Base-by-base conservation (phyloP, 1,140 invertebrate species). In the Nasonia giraulti region DNA sequence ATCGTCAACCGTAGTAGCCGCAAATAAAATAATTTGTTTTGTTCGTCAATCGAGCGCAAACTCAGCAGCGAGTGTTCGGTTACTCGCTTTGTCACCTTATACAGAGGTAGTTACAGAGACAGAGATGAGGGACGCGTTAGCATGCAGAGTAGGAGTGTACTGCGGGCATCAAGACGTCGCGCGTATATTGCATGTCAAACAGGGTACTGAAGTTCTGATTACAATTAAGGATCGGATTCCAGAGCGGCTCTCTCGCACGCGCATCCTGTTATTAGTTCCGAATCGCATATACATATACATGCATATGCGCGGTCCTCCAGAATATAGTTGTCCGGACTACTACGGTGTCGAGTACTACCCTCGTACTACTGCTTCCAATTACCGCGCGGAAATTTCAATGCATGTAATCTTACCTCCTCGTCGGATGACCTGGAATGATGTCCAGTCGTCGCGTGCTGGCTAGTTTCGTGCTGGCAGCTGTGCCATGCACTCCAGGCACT, bases 401-500 rank as follows among this genome's bases (percentile, higher is more conserved):
- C 55, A n/a, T 20, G 7, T 62, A 62, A 62, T 62, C 55, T 62
- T 87, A 89, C 89, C 87, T 88, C 89, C 23, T 75, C 23, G 71
- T 90, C 87, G 17, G 80, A 27, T 0, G 85, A 82, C 23, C 84
- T 86, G 0, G 84, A 78, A 17, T 79, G 37, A 31, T 77, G 68
- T n/a, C 89, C 87, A 17, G 80, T 82, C 20, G 71, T 71, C 80
- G 89, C 84, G 77, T 90, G 86, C 84, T 90, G 82, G 92, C 92
- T 90, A 86, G 94, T 92, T 75, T 93, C 92, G 75, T 94, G 93
- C 77, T 93, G 89, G 82, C 93, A 89, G 6, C 89, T 47, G 2
- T 90, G 90, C 94, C 94, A 94, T 0, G 89, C 8, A 79, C 92
- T 92, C 94, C 94, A 95, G 0, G 89, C 86, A 83, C 93, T 92